phyloP scores from a whole-genome alignment of 2,113 vertebrate genomes.

The Bufo gargarizans region DNA sequence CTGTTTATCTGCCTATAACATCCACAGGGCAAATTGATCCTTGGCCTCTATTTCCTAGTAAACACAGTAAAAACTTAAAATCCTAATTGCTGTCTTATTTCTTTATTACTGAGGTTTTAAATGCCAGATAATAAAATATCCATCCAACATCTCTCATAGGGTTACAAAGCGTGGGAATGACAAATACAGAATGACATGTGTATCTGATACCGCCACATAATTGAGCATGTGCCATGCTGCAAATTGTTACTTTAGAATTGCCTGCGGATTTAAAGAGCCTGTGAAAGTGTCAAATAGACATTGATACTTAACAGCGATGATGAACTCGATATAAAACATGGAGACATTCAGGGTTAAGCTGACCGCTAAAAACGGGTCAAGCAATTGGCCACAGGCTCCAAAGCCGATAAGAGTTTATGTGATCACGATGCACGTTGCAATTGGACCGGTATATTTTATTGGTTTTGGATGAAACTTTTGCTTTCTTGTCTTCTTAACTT shows the following conservation, averaged over 20 bases:
- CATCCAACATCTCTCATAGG: neutral
- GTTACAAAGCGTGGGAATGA: conserved; percentile 23
- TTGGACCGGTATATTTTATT: conserved; percentile 4
- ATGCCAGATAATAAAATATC: neutral
- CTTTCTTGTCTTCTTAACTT: conserved; percentile 13
- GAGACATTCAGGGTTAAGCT: conserved; percentile 32
- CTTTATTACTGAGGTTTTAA: neutral
- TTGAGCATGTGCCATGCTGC: conserved; percentile 2
- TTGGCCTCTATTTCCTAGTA: neutral
- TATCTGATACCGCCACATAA: conserved; percentile 1
- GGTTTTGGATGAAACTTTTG: conserved; percentile 14
- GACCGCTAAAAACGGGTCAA: conserved; percentile 40
- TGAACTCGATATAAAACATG: conserved; percentile 28
- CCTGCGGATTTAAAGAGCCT: neutral
- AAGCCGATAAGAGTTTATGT: conserved; percentile 22
- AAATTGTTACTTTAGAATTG: neutral
- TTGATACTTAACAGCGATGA: conserved; percentile 12
- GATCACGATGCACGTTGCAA: conserved; percentile 4
- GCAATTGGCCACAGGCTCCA: conserved; percentile 24
- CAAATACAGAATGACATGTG: neutral
- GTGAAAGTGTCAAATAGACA: conserved; percentile 28
- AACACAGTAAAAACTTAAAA: neutral
- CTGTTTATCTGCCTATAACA: neutral
- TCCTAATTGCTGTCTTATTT: neutral
- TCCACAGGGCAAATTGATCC: neutral